Conservation (phyloP, 2,888 invertebrate species). For the Cheilosia urbana region DNA sequence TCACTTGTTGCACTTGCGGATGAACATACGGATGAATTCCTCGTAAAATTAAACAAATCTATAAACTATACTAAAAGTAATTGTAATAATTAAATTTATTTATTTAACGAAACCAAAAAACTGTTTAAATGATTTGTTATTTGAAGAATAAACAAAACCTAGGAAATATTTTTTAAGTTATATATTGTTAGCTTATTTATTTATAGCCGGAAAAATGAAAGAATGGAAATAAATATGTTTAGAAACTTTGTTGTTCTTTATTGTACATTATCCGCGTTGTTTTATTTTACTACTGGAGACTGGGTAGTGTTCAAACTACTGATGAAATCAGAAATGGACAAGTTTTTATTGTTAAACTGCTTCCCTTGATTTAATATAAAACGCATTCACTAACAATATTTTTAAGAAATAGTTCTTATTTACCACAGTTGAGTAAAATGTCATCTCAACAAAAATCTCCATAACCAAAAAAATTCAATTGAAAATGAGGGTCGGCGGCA, state of each 20-base stretch:
- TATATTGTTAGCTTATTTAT: conserved; percentile 64
- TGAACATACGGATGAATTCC: not conserved
- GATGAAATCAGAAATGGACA: too few species aligned
- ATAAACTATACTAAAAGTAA: conserved; percentile 37
- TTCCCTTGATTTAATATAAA: too few species aligned
- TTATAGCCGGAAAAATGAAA: conserved; percentile 42
- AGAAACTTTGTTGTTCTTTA: conserved; percentile 59
- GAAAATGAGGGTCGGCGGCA: too few species aligned
- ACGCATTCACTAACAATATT: too few species aligned
- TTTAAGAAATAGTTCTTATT: too few species aligned
- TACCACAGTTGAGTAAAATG: too few species aligned
- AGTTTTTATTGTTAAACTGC: too few species aligned
- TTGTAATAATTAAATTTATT: conserved; percentile 54
- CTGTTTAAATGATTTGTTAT: conserved; percentile 54
- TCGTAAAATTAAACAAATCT: conserved; percentile 5
- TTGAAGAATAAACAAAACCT: conserved; percentile 19
- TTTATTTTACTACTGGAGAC: not conserved
- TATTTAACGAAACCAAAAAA: conserved; percentile 67
- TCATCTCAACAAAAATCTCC: too few species aligned
- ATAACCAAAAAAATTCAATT: too few species aligned
- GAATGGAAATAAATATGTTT: conserved; percentile 56
- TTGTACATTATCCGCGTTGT: not conserved
- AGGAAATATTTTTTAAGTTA: conserved; percentile 38
- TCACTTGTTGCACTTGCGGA: not conserved
- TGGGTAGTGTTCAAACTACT: not conserved